Conservation (phyloP, 2,888 invertebrate species). For the Phyllotreta striolata region DNA sequence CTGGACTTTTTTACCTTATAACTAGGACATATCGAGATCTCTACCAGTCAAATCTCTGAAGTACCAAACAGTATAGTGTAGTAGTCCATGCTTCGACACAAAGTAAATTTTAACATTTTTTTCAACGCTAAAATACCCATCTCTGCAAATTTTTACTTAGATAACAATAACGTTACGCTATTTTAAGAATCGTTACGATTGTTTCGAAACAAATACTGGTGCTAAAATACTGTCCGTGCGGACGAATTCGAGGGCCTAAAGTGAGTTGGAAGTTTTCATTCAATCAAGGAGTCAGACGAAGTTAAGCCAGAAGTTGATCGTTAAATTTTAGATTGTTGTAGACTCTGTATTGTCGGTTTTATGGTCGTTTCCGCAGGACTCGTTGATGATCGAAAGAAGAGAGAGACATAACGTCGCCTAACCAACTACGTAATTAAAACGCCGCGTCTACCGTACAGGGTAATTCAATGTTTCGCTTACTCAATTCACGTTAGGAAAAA, state of each 20-base stretch:
- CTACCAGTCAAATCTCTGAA: no score
- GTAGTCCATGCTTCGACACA: no score
- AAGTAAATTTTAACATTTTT: background rate
- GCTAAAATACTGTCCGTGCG: background rate
- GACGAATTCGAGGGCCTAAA: background rate
- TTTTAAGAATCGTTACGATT: no score
- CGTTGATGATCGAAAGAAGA: slow-evolving; percentile 9
- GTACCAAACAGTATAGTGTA: no score
- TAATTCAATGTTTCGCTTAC: no score
- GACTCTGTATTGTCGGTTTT: slow-evolving; percentile 11
- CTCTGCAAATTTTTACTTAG: no score
- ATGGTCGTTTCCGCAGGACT: slow-evolving; percentile 8
- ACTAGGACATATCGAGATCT: no score
- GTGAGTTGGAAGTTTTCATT: slow-evolving; percentile 26
- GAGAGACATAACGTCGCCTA: slow-evolving; percentile 8
- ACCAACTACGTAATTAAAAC: slow-evolving; percentile 12
- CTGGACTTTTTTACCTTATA: no score
- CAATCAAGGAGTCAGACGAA: slow-evolving; percentile 31
- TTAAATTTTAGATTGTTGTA: slow-evolving; percentile 30
- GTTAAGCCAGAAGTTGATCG: slow-evolving; percentile 30
- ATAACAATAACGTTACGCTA: no score
- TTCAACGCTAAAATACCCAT: no score
- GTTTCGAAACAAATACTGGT: background rate
- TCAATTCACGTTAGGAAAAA: no score
- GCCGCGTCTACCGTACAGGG: no score